A percentile compares a stretch with the other conserved stretches of the same genome.
Conservation (phyloP, 2,888 invertebrate genomes). For the Lycia hirtaria region DNA sequence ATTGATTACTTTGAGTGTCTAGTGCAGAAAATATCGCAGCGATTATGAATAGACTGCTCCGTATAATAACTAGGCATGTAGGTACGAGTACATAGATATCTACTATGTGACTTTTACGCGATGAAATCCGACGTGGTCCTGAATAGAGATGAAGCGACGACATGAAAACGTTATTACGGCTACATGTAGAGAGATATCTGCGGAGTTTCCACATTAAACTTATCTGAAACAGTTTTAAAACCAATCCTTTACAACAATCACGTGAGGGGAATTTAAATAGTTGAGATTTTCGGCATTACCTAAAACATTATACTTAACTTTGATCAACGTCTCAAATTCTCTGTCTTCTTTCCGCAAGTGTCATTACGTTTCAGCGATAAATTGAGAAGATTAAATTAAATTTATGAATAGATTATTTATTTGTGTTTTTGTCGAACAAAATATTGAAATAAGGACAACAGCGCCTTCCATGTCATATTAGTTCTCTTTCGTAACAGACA, state of each 20-base stretch:
- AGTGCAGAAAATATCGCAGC: not conserved
- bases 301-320: too few species aligned
- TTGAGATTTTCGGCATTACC: too few species aligned
- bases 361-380: too few species aligned
- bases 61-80: constrained; percentile 24
- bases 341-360: too few species aligned
- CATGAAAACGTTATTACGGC: constrained; percentile 29
- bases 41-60: constrained; percentile 1
- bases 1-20: too few species aligned
- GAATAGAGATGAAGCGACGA: constrained; percentile 35
- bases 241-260: constrained; percentile 5
- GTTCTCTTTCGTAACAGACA: too few species aligned
- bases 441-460: too few species aligned
- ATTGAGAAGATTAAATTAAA: too few species aligned
- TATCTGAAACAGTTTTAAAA: constrained; percentile 12
- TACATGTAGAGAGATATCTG: constrained; percentile 19
- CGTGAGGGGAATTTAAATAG: constrained; percentile 7
- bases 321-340: too few species aligned
- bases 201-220: constrained; percentile 16
- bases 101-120: constrained; percentile 48
- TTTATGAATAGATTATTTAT: too few species aligned
- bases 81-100: constrained; percentile 36
- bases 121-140: constrained; percentile 48
- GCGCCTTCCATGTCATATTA: too few species aligned
- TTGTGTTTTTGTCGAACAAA: too few species aligned